phyloP scores from a whole-genome alignment of 2,113 vertebrate genomes.

The Sorex fumeus region DNA sequence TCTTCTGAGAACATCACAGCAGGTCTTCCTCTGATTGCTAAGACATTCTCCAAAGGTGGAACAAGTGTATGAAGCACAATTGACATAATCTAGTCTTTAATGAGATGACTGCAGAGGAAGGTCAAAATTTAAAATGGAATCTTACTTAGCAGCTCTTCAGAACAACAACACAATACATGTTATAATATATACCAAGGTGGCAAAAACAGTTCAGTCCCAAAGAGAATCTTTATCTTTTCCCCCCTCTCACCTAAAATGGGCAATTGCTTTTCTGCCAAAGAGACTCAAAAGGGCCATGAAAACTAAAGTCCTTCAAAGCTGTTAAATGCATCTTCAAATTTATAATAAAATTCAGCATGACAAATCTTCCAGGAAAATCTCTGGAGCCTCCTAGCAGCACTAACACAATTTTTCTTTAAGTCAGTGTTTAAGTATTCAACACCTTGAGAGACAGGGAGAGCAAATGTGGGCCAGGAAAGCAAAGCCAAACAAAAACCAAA shows the following conservation, averaged over 20 bases:
- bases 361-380: conserved; percentile 85
- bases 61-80: conserved; percentile 29
- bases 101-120: conserved; percentile 74
- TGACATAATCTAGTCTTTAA: conserved; percentile 59
- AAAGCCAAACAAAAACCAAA: conserved; percentile 82
- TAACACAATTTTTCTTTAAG: conserved; percentile 86
- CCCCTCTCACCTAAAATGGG: conserved; percentile 75
- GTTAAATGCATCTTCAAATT: conserved; percentile 84
- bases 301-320: conserved; percentile 87
- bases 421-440: conserved; percentile 86
- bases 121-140: conserved; percentile 80
- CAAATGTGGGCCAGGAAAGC: conserved; percentile 76
- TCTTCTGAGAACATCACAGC: conserved; percentile 71
- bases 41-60: conserved; percentile 46
- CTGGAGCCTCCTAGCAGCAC: conserved; percentile 79
- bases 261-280: conserved; percentile 84
- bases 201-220: conserved; percentile 68
- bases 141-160: conserved; percentile 71
- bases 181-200: conserved; percentile 67
- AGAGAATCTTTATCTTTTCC: conserved; percentile 61
- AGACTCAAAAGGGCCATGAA: conserved; percentile 85
- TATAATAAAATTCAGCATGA: conserved; percentile 85
- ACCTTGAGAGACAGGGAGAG: conserved; percentile 86
- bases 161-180: conserved; percentile 54
- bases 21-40: conserved; percentile 38